Evolutionary conservation across 2,888 invertebrate species (phyloP).

Genomic region (Venustoraphidia nigricollis): DNA sequence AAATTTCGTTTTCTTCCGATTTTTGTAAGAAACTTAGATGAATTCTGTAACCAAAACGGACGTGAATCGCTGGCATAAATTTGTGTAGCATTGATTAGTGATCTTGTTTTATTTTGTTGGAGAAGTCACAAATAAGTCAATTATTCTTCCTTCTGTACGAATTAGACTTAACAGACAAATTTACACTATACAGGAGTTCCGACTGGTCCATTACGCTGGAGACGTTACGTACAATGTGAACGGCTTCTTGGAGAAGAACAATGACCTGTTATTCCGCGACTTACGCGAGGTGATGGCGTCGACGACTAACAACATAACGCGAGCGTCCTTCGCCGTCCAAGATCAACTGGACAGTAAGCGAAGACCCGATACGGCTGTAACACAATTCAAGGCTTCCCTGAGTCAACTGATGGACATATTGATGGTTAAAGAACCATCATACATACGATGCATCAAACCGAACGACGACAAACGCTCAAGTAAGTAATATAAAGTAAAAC

Average conservation of each 20-base stretch:
- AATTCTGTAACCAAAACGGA: too few species aligned
- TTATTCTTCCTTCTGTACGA: not conserved
- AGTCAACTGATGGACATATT: slow-evolving; percentile 77
- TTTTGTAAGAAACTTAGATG: too few species aligned
- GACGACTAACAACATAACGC: slow-evolving; percentile 47
- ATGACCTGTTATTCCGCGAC: slow-evolving; percentile 78
- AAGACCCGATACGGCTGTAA: slow-evolving; percentile 78
- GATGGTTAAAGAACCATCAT: slow-evolving; percentile 87
- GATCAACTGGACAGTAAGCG: slow-evolving; percentile 57
- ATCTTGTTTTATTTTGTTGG: not conserved
- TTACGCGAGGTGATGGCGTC: slow-evolving; percentile 70
- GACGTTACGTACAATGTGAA: slow-evolving; percentile 79
- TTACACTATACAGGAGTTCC: slow-evolving; percentile 54
- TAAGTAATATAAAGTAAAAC: slow-evolving; percentile 16
- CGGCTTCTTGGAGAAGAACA: slow-evolving; percentile 87
- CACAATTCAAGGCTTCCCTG: slow-evolving; percentile 78
- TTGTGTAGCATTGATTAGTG: not conserved
- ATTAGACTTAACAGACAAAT: not conserved
- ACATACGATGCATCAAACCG: slow-evolving; percentile 88
- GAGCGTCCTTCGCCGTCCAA: slow-evolving; percentile 40
- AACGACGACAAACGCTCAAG: slow-evolving; percentile 67
- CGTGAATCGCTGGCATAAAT: too few species aligned
- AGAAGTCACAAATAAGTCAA: not conserved
- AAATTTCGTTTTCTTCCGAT: too few species aligned
- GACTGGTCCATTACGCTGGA: slow-evolving; percentile 82